Evolutionary conservation across 2,888 invertebrate species (phyloP), one percentile per base, ranked within the genome.

Genomic region (Neoscelio sp.): DNA sequence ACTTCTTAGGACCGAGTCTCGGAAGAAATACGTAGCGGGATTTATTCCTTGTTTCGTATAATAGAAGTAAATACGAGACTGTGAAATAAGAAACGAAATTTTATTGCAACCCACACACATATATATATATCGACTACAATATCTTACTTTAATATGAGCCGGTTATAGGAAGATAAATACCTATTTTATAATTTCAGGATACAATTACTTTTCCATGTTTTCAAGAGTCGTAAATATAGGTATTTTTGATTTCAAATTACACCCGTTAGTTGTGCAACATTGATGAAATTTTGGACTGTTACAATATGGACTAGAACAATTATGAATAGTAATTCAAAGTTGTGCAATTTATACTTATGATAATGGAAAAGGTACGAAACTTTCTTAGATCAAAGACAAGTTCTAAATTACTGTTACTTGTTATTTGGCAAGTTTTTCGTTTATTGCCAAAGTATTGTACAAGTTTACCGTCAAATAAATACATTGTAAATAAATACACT

Each of bases 21-120:
- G 17, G 17, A 58, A 42, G 58, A 42, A 58, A 26, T 13, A 40
- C 28, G 42, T 40, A 28, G 18, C 20, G 1, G 42, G 42, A 42
- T 58, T 58, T 58, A 28, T 17, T 13, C 28, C 58, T 58, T 56
- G 40, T 40, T 56, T 56, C n/a, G 38, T 42, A 23, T 58, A 60
- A 60, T 60, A 20, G 20, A 6, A 44, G 33, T 44, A 60, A 60
- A 60, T 60, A 28, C 44, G 60, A n/a, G 30, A 30, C 42, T 58
- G 42, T 13, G 28, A 44, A 60, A 33, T 60, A 17, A 33, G 30
- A 60, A 60, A 44, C 44, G 60, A 44, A 60, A 60, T 60, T 44
- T 60, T 60, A 60, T 44, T 58, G 28, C 28, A 17, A 15, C 28
- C 2, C 17, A 6, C 28, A 38, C 33, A 7, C 10, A 35, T 8